Conservation (phyloP, 1,140 invertebrate genomes). For the Streblospio benedicti region DNA sequence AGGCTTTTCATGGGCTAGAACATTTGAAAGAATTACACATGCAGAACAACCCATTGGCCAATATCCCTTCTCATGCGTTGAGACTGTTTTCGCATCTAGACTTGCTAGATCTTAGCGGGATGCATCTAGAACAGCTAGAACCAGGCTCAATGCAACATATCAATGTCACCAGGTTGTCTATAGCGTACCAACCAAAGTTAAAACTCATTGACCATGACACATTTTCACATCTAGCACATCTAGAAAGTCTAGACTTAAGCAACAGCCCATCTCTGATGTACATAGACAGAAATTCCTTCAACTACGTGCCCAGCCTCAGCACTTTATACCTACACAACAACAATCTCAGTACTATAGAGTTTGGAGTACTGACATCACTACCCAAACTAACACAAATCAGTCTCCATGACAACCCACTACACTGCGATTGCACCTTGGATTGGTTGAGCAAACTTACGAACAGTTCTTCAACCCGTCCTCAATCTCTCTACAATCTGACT, state of each 20-base stretch:
- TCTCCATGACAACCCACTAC: slow-evolving; percentile 10
- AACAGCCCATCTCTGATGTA: slow-evolving; percentile 2
- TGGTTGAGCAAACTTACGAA: slow-evolving; percentile 1
- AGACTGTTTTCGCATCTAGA: neutral
- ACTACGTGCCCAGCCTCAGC: slow-evolving; percentile 1
- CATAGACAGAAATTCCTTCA: slow-evolving; percentile 7
- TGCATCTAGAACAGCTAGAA: neutral
- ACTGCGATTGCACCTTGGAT: slow-evolving; percentile 12
- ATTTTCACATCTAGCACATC: neutral
- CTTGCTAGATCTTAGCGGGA: neutral
- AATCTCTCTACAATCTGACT: neutral
- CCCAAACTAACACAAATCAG: neutral
- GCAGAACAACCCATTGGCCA: slow-evolving; percentile 3
- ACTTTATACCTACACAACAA: slow-evolving; percentile 2
- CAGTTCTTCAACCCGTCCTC: too few species aligned
- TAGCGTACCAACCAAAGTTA: slow-evolving; percentile 5
- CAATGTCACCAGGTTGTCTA: neutral
- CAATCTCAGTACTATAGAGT: slow-evolving; percentile 7
- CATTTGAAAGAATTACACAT: neutral
- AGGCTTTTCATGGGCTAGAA: slow-evolving; percentile 7
- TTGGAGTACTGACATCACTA: neutral
- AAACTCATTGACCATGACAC: slow-evolving; percentile 6
- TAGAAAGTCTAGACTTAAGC: neutral
- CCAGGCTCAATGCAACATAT: neutral
- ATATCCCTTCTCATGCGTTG: slow-evolving; percentile 6